Base-by-base conservation (phyloP, 1,140 invertebrate species). In the Euwallacea similis region DNA sequence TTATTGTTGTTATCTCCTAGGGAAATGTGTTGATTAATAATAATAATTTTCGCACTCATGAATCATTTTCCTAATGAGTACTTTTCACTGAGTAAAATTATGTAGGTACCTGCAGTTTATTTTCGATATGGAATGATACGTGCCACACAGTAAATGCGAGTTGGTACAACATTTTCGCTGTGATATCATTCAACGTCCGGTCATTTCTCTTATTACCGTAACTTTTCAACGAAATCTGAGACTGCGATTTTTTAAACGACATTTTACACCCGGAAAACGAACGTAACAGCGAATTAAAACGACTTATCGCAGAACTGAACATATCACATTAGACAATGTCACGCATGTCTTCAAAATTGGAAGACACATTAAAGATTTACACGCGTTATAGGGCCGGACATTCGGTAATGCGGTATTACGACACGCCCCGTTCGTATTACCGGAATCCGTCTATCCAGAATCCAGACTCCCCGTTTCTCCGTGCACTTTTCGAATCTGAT, bases 101-200 rank as follows among this genome's bases (percentile, higher is more conserved):
- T 33, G 21, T 33, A 33, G 21, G 21, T 65, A 65, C 50, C 63
- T 65, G 65, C 42, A 44, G 44, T 66, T 68, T 68, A 33, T 68
- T 82, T 79, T 87, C 84, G 59, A 88, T 83, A 75, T 87, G 84
- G 68, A 88, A 84, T 11, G 86, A 86, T 60, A 85, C 86, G 76
- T 87, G 87, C 86, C 86, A 88, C 46, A 88, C 82, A 6, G 86
- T 87, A 76, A 88, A 87, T 7, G 87, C 87, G 42, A 88, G 84
- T 62, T 85, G 81, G 71, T 88, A 86, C 62, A 88, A 77, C 69
- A 85, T 79, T 69, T 80, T 83, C 60, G 82, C 80, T n/a, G 82
- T 85, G n/a, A 78, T 63, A 65, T 78, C 72, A 15, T 75, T 69
- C 44, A 62, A 67, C 50, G 63, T 46, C 7, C 65, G 42, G 43